These are phyloP conservation scores for Bombus vancouverensis DNA, from an alignment of 1,140 invertebrate genomes.

Conservation along the genomic window DNA sequence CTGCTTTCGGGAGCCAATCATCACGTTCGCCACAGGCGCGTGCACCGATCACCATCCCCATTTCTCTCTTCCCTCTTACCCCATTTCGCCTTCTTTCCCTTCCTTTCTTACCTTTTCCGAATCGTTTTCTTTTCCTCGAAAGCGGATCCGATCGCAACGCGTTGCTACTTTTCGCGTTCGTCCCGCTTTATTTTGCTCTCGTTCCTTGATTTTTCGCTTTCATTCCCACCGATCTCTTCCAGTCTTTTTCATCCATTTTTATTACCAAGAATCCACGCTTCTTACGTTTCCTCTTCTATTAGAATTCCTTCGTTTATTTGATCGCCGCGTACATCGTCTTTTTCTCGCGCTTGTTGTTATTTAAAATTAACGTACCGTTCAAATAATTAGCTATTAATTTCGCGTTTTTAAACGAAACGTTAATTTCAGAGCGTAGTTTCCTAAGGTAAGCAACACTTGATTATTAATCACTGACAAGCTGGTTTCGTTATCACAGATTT, in stretches of 20 bases:
- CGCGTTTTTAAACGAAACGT: too few relatives aligned
- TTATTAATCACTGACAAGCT: too few relatives aligned
- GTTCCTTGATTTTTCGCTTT: conserved; percentile 1
- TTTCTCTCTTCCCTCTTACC: background rate
- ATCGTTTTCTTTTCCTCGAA: conserved; percentile 47
- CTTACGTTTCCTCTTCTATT: background rate
- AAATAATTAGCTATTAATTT: too few relatives aligned
- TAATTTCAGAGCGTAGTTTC: too few relatives aligned
- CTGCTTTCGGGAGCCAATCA: conserved; percentile 69
- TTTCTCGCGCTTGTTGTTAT: too few relatives aligned
- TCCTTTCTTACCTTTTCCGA: conserved; percentile 12
- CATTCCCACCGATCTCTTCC: background rate
- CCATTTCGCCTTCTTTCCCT: background rate
- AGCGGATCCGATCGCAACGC: conserved; percentile 25
- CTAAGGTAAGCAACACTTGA: too few relatives aligned
- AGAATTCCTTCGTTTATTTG: background rate
- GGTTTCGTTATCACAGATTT: too few relatives aligned
- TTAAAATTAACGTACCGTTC: background rate
- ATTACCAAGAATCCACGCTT: background rate
- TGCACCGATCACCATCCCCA: conserved; percentile 58
- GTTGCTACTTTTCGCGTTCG: conserved; percentile 35
- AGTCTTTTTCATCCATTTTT: background rate
- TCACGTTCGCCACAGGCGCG: conserved; percentile 69
- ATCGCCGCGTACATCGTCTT: background rate
- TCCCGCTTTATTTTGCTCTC: conserved; percentile 36